Evolutionary conservation across 2,797 vertebrate genomes (phyloP).

Genomic region (Allobates femoralis): DNA sequence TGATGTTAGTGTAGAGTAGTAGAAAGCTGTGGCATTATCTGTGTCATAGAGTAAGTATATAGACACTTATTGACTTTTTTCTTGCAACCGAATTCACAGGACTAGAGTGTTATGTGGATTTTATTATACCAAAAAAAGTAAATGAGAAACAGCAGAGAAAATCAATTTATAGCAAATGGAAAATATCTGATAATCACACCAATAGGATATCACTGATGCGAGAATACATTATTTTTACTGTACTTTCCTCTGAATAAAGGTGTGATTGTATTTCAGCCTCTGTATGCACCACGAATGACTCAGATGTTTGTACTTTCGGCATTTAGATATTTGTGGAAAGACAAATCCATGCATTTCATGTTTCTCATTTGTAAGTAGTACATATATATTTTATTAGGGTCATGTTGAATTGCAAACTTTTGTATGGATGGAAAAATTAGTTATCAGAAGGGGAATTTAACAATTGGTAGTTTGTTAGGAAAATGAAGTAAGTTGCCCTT

Average conservation of each 20-base stretch:
- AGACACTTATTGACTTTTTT: too few species aligned
- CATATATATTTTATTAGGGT: background rate
- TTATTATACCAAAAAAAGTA: too few species aligned
- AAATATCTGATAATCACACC: too few species aligned
- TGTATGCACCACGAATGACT: too few species aligned
- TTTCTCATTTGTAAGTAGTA: background rate
- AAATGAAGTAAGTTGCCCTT: conserved; percentile 19
- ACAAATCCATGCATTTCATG: background rate
- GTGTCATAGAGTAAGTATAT: too few species aligned
- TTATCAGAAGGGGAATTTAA: background rate
- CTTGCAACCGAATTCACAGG: too few species aligned
- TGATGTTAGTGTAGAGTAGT: too few species aligned
- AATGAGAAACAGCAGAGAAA: too few species aligned
- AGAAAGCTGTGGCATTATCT: too few species aligned
- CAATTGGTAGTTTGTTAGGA: background rate
- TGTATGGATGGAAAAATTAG: background rate
- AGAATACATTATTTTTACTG: background rate
- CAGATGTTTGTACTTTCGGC: background rate
- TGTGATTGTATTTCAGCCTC: background rate
- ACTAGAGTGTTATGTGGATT: too few species aligned
- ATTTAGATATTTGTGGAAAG: background rate
- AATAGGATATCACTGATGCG: background rate
- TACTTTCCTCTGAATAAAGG: background rate
- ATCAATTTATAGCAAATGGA: too few species aligned
- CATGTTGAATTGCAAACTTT: background rate